Evolutionary conservation across 2,797 vertebrate species (phyloP), one percentile per base, ranked within the genome.

Genomic region (Alosa sapidissima): DNA sequence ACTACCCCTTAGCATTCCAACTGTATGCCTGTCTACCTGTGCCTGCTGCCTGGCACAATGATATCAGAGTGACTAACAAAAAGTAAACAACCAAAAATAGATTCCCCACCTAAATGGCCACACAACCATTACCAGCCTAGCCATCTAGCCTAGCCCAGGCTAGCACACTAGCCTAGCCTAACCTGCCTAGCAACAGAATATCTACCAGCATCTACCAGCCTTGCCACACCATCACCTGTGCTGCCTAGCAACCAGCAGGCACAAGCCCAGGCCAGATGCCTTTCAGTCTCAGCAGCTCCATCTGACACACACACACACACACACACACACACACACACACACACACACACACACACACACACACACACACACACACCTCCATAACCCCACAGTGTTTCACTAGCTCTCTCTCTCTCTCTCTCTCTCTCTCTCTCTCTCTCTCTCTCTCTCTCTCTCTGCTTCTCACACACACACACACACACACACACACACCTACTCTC

Each of bases 131-230:
- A 75, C 0, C 72, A 47, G n/a, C n/a, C n/a, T n/a, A n/a, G n/a
- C n/a, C n/a, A n/a, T 5, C 48, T 49, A 41, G 52, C n/a, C 62
- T 65, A 33, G 62, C 24, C 9, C 11, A 28, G 24, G n/a, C 68
- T 36, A 72, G 1, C 3, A 5, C 5, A 41, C 28, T 72, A 41
- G 41, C 72, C 36, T 47, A 78, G 36, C 41, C 36, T 47, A 78
- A 19, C 41, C 72, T 78, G 72, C 72, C 72, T 78, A 78, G 72
- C 72, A 78, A 78, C 68, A 45, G 36, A 45, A 19, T 75, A 13
- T 36, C 68, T 36, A 75, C 36, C 68, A 75, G 36, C 72, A 78
- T 19, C 72, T 78, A 78, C 36, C 36, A 41, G 68, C 68, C 72
- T 78, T 36, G 36, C 41, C 72, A 75, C 33, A 78, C 72, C 72